These are phyloP conservation scores for Tetrao urogallus DNA, from an alignment of 2,113 vertebrate genomes.

Conservation along the genomic window DNA sequence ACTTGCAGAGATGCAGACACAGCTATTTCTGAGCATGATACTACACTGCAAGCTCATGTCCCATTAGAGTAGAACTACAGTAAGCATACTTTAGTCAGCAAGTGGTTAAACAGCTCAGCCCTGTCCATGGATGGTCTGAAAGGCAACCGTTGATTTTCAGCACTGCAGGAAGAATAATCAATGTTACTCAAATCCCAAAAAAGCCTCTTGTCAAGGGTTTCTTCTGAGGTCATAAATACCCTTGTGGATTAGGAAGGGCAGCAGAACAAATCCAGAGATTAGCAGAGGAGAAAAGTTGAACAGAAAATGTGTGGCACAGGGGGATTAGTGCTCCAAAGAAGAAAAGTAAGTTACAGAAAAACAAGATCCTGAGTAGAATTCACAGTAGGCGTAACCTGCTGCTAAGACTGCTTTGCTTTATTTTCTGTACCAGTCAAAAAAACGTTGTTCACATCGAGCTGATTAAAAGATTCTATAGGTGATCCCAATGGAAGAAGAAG, in stretches of 20 bases:
- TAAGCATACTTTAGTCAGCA: neutral
- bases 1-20: neutral
- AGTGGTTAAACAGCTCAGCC: neutral
- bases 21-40: neutral
- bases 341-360: constrained; percentile 25
- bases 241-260: constrained; percentile 44
- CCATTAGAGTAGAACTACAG: neutral
- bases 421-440: neutral
- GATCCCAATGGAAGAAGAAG: neutral
- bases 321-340: constrained; percentile 19
- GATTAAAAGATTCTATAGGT: neutral
- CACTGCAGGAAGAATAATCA: neutral
- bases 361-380: neutral
- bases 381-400: neutral
- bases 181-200: constrained; percentile 18
- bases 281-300: constrained; percentile 50
- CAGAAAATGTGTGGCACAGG: constrained; percentile 28
- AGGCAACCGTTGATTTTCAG: constrained; percentile 22
- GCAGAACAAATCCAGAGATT: constrained; percentile 62
- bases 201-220: constrained; percentile 33
- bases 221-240: constrained; percentile 40
- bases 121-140: neutral
- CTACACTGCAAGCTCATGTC: neutral
- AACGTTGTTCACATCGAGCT: neutral
- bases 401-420: neutral